These are phyloP conservation scores for Griposia aprilina DNA, from an alignment of 2,888 invertebrate genomes.

Conservation along the genomic window DNA sequence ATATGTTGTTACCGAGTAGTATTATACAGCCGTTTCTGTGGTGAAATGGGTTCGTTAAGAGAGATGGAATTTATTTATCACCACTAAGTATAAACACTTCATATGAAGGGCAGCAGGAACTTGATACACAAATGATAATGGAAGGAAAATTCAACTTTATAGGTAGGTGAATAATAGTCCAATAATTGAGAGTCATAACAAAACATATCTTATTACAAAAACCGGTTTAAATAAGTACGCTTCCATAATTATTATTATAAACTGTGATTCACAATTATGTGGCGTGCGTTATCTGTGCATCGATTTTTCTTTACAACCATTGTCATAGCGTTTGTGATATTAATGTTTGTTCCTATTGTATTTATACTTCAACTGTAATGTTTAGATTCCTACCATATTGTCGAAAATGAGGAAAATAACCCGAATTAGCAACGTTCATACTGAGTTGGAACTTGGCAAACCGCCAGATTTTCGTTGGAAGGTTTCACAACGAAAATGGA, in stretches of 20 bases:
- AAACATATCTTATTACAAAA: too few relatives aligned
- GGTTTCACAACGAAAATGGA: not conserved
- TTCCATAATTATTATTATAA: not conserved
- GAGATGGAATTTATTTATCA: not conserved
- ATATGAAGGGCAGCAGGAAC: not conserved
- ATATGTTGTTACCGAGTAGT: not conserved
- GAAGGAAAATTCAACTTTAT: not conserved
- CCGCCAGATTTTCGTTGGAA: conserved; percentile 22
- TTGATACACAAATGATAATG: too few relatives aligned
- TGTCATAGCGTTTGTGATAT: conserved; percentile 35
- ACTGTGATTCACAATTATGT: conserved; percentile 20
- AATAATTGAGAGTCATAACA: not conserved
- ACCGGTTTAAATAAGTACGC: too few relatives aligned
- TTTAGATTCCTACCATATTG: not conserved
- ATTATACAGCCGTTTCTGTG: not conserved
- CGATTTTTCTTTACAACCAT: conserved; percentile 48
- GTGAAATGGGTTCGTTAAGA: not conserved
- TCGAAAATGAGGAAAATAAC: conserved; percentile 15
- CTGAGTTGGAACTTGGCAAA: conserved; percentile 19
- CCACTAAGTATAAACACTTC: too few relatives aligned
- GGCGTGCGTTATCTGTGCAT: conserved; percentile 49
- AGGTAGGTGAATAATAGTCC: not conserved
- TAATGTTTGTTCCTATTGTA: conserved; percentile 27
- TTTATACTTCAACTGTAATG: conserved; percentile 9
- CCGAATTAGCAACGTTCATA: not conserved